These are phyloP conservation scores for Dicrostonyx torquatus DNA, from an alignment of 2,797 vertebrate species.

Conservation along the genomic window DNA sequence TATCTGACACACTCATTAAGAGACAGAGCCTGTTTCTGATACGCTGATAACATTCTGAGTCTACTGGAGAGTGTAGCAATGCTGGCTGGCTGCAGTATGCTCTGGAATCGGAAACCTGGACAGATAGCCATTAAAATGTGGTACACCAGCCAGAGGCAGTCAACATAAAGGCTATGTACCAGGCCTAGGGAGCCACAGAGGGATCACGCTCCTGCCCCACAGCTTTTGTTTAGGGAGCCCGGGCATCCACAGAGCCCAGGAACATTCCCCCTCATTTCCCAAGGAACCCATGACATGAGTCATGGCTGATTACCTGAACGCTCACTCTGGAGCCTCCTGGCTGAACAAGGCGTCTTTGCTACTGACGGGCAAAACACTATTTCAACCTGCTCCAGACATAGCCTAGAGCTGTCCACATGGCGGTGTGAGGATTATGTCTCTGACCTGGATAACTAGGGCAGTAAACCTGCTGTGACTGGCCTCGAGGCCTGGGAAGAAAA, in stretches of 20 bases:
- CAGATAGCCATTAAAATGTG: not conserved
- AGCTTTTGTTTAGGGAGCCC: not conserved
- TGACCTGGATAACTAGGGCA: constrained; percentile 67
- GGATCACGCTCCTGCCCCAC: not conserved
- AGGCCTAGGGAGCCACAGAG: not conserved
- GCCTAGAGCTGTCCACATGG: constrained; percentile 73
- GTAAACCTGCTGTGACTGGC: constrained; percentile 53
- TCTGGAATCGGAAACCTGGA: not conserved
- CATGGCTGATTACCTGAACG: constrained; percentile 72
- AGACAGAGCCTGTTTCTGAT: not conserved
- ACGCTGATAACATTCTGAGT: not conserved
- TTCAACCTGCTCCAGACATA: constrained; percentile 70
- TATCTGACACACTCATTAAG: not conserved
- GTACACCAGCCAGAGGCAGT: not conserved
- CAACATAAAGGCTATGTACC: not conserved
- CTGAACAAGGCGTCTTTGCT: constrained; percentile 61
- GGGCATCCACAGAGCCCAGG: not conserved
- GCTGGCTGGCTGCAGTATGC: not conserved
- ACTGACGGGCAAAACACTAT: constrained; percentile 57
- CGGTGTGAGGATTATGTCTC: constrained; percentile 59
- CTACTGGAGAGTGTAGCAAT: not conserved
- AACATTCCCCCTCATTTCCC: constrained; percentile 13
- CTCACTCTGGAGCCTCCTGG: constrained; percentile 64
- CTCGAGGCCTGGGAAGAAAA: not conserved
- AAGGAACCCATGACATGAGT: constrained; percentile 47